These are phyloP conservation scores for Caradrina clavipalpis DNA, from an alignment of 2,888 invertebrate species.

Conservation along the genomic window DNA sequence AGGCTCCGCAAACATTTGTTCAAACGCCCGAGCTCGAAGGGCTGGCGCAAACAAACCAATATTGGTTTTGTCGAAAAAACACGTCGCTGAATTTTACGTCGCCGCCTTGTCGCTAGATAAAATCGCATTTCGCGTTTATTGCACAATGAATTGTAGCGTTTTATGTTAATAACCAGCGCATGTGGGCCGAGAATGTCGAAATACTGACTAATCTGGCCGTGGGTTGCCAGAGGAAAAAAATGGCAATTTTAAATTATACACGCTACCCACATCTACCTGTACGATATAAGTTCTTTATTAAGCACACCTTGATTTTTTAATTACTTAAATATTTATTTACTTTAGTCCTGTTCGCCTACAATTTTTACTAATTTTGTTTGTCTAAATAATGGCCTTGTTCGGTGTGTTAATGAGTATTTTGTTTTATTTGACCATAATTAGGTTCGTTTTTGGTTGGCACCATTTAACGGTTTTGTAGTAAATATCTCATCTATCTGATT, in stretches of 20 bases:
- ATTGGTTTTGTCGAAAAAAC: slow-evolving; percentile 71
- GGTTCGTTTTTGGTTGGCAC: slow-evolving; percentile 67
- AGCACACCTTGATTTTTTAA: slow-evolving; percentile 84
- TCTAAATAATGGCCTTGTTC: slow-evolving; percentile 46
- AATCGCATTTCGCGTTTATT: slow-evolving; percentile 88
- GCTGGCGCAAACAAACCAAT: slow-evolving; percentile 62
- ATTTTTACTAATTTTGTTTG: slow-evolving; percentile 58
- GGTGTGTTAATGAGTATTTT: slow-evolving; percentile 48
- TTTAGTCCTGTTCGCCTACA: slow-evolving; percentile 75
- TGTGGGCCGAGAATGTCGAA: slow-evolving; percentile 88
- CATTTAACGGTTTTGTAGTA: slow-evolving; percentile 75
- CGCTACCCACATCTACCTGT: slow-evolving; percentile 84
- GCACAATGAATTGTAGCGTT: slow-evolving; percentile 88
- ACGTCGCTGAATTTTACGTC: slow-evolving; percentile 73
- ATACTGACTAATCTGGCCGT: slow-evolving; percentile 89
- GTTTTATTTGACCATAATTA: slow-evolving; percentile 47
- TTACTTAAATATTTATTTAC: slow-evolving; percentile 86
- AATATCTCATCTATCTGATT: slow-evolving; percentile 73
- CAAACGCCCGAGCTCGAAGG: slow-evolving; percentile 53
- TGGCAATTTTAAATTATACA: slow-evolving; percentile 90
- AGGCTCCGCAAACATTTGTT: slow-evolving; percentile 59
- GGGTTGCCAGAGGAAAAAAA: slow-evolving; percentile 87
- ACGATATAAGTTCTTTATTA: slow-evolving; percentile 81
- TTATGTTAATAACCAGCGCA: slow-evolving; percentile 87
- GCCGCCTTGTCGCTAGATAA: slow-evolving; percentile 85